phyloP scores from a whole-genome alignment of 1,140 invertebrate genomes.

The Aphidius gifuensis region DNA sequence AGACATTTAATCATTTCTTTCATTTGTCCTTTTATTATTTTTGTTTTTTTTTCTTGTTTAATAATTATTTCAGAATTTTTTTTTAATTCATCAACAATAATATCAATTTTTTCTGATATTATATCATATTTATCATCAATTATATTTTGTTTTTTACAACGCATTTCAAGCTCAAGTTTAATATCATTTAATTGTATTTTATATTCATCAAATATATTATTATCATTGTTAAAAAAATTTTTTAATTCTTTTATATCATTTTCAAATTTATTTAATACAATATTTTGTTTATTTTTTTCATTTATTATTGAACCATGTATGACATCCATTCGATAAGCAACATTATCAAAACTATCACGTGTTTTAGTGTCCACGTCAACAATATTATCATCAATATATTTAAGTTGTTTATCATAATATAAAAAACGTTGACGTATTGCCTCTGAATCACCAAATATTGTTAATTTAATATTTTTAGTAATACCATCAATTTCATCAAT shows the following conservation, averaged over 20 bases:
- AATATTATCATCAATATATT: conserved; percentile 27
- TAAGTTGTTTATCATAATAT: conserved; percentile 24
- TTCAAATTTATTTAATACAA: conserved; percentile 19
- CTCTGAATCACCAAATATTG: conserved; percentile 6
- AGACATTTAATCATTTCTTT: conserved; percentile 35
- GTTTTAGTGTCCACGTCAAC: conserved; percentile 28
- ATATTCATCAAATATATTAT: conserved; percentile 46
- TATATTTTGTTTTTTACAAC: conserved; percentile 41
- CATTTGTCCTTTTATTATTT: conserved; percentile 35
- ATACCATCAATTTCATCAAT: conserved; percentile 24
- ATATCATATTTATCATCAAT: conserved; percentile 30
- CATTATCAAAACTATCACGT: conserved; percentile 27
- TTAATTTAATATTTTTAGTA: conserved; percentile 10
- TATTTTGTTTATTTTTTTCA: conserved; percentile 22
- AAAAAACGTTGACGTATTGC: conserved; percentile 17
- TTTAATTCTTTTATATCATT: conserved; percentile 57
- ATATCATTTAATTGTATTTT: conserved; percentile 39
- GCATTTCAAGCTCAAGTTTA: conserved; percentile 44
- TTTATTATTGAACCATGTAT: conserved; percentile 23
- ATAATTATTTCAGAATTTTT: conserved; percentile 13
- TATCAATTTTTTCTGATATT: conserved; percentile 29
- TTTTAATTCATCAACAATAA: conserved; percentile 23
- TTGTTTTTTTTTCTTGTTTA: conserved; percentile 24
- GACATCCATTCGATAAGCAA: conserved; percentile 28
- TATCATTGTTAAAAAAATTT: conserved; percentile 50